Base-by-base conservation (phyloP, 2,113 vertebrate genomes). In the Sylvicapra grimmia region DNA sequence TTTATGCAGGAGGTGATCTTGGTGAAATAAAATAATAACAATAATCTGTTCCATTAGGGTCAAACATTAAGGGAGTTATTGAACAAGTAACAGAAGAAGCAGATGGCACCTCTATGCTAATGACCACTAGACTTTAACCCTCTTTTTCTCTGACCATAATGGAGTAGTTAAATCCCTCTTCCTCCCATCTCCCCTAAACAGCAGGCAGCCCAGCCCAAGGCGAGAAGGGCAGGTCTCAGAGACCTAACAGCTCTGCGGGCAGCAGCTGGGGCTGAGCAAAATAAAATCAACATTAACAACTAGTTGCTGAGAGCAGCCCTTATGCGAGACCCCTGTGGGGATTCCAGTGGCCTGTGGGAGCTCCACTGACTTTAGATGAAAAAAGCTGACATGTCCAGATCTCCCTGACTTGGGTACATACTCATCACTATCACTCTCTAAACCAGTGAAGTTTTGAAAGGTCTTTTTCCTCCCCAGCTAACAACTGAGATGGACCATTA, bases 1-100 rank as follows among this genome's bases (percentile, higher is more conserved):
- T 97, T 96, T 95, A 89, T 96, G 94, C 96, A 98, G 97, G 93
- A 98, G 95, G 96, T 98, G 97, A 98, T 98, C 90, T 97, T 97
- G 88, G 97, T 96, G 94, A 98, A 98, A 98, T 98, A 98, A 98
- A 98, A 98, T 98, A 98, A 98, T 96, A 97, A 98, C 90, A 98
- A 98, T 98, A 98, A 98, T 98, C 85, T 96, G 88, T 93, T 98
- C 97, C 97, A 98, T 98, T 98, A 98, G 97, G 97, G 98, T 96
- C 96, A 98, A 98, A 97, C 97, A 98, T 98, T 97, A 98, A 93
- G 89, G 94, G 96, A 98, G 97, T 98, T 98, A 98, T 3, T 97
- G 98, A 98, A 98, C 95, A 95, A 98, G 96, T 93, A 97, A 97
- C 85, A 83, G 96, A 97, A 97, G 65, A 97, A 33, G 86, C 59